Evolutionary conservation across 2,888 invertebrate species (phyloP), one percentile per base, ranked within the genome.

Genomic region (Drosophila prostipennis): DNA sequence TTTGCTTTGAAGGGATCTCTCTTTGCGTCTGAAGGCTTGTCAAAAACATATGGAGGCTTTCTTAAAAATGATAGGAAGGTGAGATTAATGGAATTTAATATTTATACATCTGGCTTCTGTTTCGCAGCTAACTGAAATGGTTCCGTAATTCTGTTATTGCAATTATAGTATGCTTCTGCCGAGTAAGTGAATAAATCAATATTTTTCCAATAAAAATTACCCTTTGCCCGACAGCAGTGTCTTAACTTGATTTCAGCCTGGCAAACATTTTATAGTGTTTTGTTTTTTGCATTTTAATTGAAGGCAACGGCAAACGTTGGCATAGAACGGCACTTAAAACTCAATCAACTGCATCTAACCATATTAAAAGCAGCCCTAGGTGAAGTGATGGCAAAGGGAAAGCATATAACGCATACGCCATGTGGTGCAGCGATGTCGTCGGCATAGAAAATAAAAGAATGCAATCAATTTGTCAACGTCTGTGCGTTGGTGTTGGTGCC

Each of bases 381-480:
- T 51, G 29, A 23, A 39, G n/a, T 8, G 23, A 7, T 2, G 45
- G 13, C 37, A 39, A 8, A 26, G 53, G 39, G 58, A 23, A 46
- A 45, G 51, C 48, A 72, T 71, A 79, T 75, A 70, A 78, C 79
- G 84, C 74, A 84, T 84, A 84, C 87, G 76, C 78, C 82, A 73
- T 82, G 82, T 84, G 75, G 57, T 74, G 72, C 55, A 53, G 48
- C 73, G 56, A 54, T 34, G 70, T 48, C 70, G 63, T 56, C 70
- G 61, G 64, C 59, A 76, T 75, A 69, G 75, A 82, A 84, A 69
- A 82, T 76, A 87, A 65, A 85, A 84, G 83, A 86, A 85, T 83
- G 88, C 88, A 83, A 87, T 85, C 85, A 85, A 85, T 88, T 85
- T 85, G 86, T 85, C 86, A 83, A 87, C 74, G 80, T 84, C 80